phyloP scores from a whole-genome alignment of 2,113 vertebrate species.

The Promerops cafer region DNA sequence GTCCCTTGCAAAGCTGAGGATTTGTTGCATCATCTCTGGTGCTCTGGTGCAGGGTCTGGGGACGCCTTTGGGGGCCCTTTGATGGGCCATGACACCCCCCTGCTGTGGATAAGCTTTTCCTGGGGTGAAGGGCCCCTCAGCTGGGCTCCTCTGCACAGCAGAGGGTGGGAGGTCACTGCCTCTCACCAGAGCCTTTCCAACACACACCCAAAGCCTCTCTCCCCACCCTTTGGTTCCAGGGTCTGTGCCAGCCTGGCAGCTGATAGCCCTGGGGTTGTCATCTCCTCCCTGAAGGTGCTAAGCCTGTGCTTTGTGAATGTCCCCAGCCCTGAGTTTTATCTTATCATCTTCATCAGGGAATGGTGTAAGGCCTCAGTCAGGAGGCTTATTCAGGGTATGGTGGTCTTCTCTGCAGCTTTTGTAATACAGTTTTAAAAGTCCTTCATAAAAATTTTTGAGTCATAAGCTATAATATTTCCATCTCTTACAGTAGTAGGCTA shows the following conservation, averaged over 20 bases:
- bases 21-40: not conserved
- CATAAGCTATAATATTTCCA: not conserved
- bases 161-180: rapidly evolving
- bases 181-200: not conserved
- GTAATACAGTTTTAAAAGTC: not conserved
- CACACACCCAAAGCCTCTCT: not conserved
- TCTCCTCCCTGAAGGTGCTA: not conserved
- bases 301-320: no score
- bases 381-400: no score
- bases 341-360: not conserved
- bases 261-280: not conserved
- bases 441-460: not conserved
- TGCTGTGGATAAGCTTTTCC: not conserved
- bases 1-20: not conserved
- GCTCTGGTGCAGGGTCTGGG: not conserved
- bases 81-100: not conserved
- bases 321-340: not conserved
- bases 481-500: not conserved
- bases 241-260: not conserved
- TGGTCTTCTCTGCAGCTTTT: not conserved
- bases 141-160: not conserved
- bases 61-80: not conserved
- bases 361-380: not conserved
- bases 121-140: not conserved
- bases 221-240: rapidly evolving